Evolutionary conservation across 2,113 vertebrate species (phyloP).

Genomic region (Falcunculus frontatus): DNA sequence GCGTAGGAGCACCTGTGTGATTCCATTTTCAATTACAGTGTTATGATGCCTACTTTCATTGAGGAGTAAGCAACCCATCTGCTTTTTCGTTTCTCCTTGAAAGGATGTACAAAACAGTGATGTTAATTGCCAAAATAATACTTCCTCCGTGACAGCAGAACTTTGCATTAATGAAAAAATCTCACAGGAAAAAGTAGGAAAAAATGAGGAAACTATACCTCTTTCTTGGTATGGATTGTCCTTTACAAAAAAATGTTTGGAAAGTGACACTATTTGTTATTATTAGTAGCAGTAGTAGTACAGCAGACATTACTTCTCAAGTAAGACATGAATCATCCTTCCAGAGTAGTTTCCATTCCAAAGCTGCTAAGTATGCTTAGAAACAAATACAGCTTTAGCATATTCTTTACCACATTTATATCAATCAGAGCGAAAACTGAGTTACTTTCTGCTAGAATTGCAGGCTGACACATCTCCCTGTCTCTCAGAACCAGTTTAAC

Average conservation of each 20-base stretch:
- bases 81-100: background rate
- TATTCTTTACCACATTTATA: background rate
- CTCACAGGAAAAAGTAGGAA: background rate
- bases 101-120: background rate
- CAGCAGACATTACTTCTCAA: background rate
- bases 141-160: background rate
- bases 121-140: background rate
- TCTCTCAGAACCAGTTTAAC: background rate
- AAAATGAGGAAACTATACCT: background rate
- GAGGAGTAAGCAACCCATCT: background rate
- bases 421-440: background rate
- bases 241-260: background rate
- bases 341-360: background rate
- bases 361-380: background rate
- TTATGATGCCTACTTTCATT: background rate
- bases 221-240: background rate
- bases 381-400: background rate
- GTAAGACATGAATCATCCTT: background rate
- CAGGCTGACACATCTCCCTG: fast-evolving
- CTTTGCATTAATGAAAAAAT: background rate
- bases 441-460: background rate
- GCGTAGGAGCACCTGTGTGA: background rate
- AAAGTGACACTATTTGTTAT: background rate
- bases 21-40: background rate
- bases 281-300: background rate